Conservation (phyloP, 2,888 invertebrate genomes). For the Thecophora atra region DNA sequence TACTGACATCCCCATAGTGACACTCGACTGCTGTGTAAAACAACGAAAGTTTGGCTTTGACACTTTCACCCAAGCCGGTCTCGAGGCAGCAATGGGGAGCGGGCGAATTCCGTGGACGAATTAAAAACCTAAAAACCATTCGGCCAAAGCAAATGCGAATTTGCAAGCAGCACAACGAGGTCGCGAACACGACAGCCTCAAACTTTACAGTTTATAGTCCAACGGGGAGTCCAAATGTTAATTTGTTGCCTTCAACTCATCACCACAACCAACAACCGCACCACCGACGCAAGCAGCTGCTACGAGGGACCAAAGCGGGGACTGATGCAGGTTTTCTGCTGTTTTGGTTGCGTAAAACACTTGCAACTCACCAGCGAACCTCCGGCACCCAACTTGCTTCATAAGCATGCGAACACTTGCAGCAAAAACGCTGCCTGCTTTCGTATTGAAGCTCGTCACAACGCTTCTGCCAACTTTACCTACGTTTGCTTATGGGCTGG, state of each 20-base stretch:
- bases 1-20: slow-evolving; percentile 1
- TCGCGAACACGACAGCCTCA: not conserved
- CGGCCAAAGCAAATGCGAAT: not conserved
- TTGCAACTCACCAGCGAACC: not conserved
- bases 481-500: not conserved
- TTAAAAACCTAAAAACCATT: not conserved
- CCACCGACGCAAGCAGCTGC: not conserved
- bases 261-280: not conserved
- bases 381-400: slow-evolving; percentile 11
- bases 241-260: not conserved
- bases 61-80: slow-evolving; percentile 2
- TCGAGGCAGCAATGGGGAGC: not conserved
- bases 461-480: slow-evolving; percentile 36
- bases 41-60: slow-evolving; percentile 16
- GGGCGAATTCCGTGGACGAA: slow-evolving; percentile 7
- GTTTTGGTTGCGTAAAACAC: slow-evolving; percentile 12
- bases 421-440: slow-evolving; percentile 38
- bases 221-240: not conserved
- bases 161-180: not conserved
- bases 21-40: slow-evolving; percentile 4
- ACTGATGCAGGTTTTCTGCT: not conserved
- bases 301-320: not conserved
- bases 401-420: slow-evolving; percentile 31
- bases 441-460: slow-evolving; percentile 39
- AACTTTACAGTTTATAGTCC: not conserved